Evolutionary conservation across 2,797 vertebrate genomes (phyloP), one percentile per base, ranked within the genome.

Genomic region (Pipistrellus pygmaeus): DNA sequence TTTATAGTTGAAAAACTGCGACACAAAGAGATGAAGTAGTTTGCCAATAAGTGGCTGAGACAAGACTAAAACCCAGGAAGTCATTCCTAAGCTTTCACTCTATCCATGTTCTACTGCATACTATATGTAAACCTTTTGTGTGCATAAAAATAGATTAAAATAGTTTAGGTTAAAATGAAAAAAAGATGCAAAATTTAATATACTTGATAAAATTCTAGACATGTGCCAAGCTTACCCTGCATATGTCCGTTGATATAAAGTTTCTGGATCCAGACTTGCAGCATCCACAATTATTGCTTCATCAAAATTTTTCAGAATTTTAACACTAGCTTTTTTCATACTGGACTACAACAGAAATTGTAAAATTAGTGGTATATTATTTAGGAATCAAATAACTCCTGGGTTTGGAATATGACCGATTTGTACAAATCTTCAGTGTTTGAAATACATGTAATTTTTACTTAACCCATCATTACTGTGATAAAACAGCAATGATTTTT

Each of bases 251-350:
- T 99, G 99, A 98, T 99, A 99, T 48, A 99, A 97, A 87, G 99
- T 99, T 96, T 99, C 99, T 0, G 99, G 99, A 97, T 99, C 99
- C 98, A 99, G 98, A 95, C 99, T 99, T 97, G 99, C 98, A 64
- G 99, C 99, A 96, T 99, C 99, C 89, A 99, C 99, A 30, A 99
- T 99, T 98, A 99, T 99, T 77, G 99, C 99, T 98, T 99, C 99
- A 85, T 99, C 99, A 97, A 99, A 99, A 98, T 99, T 99, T 98
- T 99, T 99, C 98, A 99, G 98, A 98, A 99, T 99, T 98, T 99
- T 99, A 98, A 99, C 98, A 72, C 98, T 99, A 89, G 99, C 98
- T 98, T 99, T 99, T 98, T 99, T 99, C 98, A 98, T 94, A 93
- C 95, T 98, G 94, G 98, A 97, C 98, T 98, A 97, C 87, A 98